Conservation (phyloP, 2,113 vertebrate genomes). For the Datnioides undecimradiatus region DNA sequence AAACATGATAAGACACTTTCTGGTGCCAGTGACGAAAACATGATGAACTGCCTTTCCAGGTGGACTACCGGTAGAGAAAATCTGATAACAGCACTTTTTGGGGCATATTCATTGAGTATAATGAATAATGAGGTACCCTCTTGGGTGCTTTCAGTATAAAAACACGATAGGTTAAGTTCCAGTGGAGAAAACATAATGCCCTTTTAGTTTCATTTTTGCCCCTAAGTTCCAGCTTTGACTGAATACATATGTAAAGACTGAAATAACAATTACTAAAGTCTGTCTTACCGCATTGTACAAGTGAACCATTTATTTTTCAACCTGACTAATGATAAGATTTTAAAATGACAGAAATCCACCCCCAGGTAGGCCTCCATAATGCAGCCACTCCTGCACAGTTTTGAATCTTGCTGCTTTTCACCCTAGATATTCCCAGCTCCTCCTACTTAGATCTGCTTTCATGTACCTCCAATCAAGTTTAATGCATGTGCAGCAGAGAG, state of each 20-base stretch:
- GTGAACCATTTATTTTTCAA: background rate
- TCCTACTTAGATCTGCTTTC: background rate
- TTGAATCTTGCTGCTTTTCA: conserved; percentile 11
- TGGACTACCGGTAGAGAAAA: background rate
- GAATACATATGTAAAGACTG: background rate
- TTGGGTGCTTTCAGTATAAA: too few species aligned
- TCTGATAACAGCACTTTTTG: too few species aligned
- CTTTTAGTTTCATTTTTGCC: too few species aligned
- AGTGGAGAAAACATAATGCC: too few species aligned
- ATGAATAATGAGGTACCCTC: too few species aligned
- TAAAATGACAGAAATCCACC: conserved; percentile 1
- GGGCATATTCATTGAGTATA: too few species aligned
- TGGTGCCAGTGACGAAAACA: too few species aligned
- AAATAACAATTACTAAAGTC: background rate
- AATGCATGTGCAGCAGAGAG: background rate
- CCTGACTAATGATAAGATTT: background rate
- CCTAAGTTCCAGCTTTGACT: background rate
- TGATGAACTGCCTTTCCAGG: background rate
- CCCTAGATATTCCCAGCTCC: background rate
- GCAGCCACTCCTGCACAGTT: too few species aligned
- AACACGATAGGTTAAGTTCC: too few species aligned
- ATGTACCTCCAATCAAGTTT: background rate
- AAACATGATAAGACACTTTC: too few species aligned
- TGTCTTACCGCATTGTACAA: background rate
- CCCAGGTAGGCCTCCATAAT: background rate